These are phyloP conservation scores for Pomatostomus ruficeps DNA, from an alignment of 2,113 vertebrate species.

Conservation along the genomic window DNA sequence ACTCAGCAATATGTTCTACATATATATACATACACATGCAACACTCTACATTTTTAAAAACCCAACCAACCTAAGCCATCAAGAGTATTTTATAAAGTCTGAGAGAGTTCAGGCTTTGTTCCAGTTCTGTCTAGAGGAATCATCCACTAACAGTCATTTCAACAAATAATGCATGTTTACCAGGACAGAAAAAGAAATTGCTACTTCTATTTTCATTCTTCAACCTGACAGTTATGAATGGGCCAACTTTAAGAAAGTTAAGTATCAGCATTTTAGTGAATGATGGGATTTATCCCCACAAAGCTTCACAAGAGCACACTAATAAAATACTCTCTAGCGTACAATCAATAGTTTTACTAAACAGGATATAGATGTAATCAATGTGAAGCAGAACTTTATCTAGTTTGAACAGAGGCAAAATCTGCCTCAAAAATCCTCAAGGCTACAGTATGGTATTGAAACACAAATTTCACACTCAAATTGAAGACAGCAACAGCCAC, in stretches of 20 bases:
- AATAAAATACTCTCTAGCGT: not conserved
- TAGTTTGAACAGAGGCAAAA: not conserved
- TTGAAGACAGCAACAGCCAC: not conserved
- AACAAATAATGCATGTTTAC: not conserved
- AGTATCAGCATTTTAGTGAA: not conserved
- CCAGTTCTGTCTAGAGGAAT: not conserved
- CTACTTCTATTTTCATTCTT: not conserved
- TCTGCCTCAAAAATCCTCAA: not conserved
- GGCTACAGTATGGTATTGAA: not conserved
- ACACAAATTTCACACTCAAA: not conserved
- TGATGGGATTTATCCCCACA: not conserved
- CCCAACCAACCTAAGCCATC: not conserved
- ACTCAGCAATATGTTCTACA: not conserved
- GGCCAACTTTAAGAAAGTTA: not conserved
- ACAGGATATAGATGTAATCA: not conserved
- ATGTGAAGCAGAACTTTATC: not conserved
- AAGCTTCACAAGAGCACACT: not conserved
- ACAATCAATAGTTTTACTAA: not conserved
- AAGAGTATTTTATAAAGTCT: not conserved
- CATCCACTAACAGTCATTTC: not conserved
- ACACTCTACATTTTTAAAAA: not conserved
- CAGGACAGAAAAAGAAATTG: not conserved
- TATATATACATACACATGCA: not conserved
- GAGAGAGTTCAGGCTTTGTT: not conserved
- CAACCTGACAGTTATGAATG: not conserved